Percentiles rank a stretch among this genome's conserved stretches.
These are phyloP conservation scores for Pissodes strobi DNA, from an alignment of 1,140 invertebrate genomes.

Conservation along the genomic window DNA sequence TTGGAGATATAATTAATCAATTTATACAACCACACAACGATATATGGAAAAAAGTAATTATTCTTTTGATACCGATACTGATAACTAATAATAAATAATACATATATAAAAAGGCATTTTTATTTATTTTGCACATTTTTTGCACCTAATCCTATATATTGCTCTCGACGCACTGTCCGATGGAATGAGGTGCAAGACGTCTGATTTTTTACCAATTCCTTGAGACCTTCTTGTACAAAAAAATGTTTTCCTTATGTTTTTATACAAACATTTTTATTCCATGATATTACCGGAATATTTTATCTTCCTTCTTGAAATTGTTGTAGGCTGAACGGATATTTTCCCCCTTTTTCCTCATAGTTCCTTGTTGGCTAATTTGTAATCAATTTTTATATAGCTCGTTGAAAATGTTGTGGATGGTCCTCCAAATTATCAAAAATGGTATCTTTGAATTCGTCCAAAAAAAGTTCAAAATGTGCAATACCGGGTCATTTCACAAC, in stretches of 20 bases:
- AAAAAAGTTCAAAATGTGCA: not conserved
- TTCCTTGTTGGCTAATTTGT: not conserved
- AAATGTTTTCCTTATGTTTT: not conserved
- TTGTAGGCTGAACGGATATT: not conserved
- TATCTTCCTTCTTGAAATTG: not conserved
- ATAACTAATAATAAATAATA: too few relatives aligned
- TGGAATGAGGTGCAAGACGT: not conserved
- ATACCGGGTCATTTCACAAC: not conserved
- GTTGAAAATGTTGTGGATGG: not conserved
- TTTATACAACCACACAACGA: too few relatives aligned
- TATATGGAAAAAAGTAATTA: too few relatives aligned
- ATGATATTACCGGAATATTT: not conserved
- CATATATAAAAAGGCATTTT: too few relatives aligned
- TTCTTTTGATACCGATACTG: too few relatives aligned
- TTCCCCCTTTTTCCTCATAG: not conserved
- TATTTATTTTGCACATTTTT: too few relatives aligned
- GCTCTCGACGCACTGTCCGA: too few relatives aligned
- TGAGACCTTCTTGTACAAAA: not conserved
- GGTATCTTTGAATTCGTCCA: not conserved
- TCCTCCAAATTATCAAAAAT: too few relatives aligned
- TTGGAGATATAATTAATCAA: too few relatives aligned
- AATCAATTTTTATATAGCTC: not conserved
- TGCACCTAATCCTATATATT: too few relatives aligned
- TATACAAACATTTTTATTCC: not conserved
- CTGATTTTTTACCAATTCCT: not conserved